Base-by-base conservation (phyloP, 2,797 vertebrate genomes). In the Acipenser oxyrinchus region DNA sequence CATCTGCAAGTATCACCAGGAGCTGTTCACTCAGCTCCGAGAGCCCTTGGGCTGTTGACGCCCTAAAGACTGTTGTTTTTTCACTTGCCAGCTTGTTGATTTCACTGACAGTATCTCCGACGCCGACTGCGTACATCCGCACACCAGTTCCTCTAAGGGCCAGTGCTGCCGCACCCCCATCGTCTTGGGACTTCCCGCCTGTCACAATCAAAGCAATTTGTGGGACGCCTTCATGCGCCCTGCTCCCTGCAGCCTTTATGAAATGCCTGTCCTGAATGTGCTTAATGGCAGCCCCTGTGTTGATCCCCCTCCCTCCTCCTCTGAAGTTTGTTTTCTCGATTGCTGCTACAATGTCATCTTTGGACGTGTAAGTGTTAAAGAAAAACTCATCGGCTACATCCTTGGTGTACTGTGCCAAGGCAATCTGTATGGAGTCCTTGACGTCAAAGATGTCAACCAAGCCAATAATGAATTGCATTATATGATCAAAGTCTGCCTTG, bases 21-120 rank as follows among this genome's bases (percentile, higher is more conserved):
- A 99, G 92, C 70, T 93, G 89, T 73, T 99, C 96, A 0, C 89
- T 95, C 63, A 97, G 78, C 15, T 98, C 95, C 0, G 93, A 95
- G 51, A 99, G 89, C 72, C 78, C 88, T 67, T 70, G 81, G 15
- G 88, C 84, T 0, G 69, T 91, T 4, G 86, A 72, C 9, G 81
- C 90, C 6, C 95, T 80, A 75, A 94, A 93, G 2, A 92, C 89
- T 0, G 82, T 97, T 52, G 90, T 85, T 0, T 81, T 65, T 64
- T 92, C 91, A 0, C 93, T 96, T 2, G 91, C 91, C 1, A 98
- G 51, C 66, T 82, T 85, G 66, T 86, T 88, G 49, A 97, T 75
- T 68, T 98, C 96, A 53, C 82, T 74, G 71, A 88, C 86, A 0
- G 90, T 89, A 77, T 93, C 82, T 0, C 73, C 90, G 69, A 97